These are phyloP conservation scores for Pelmatolapia mariae DNA, from an alignment of 2,113 vertebrate genomes.

Conservation along the genomic window DNA sequence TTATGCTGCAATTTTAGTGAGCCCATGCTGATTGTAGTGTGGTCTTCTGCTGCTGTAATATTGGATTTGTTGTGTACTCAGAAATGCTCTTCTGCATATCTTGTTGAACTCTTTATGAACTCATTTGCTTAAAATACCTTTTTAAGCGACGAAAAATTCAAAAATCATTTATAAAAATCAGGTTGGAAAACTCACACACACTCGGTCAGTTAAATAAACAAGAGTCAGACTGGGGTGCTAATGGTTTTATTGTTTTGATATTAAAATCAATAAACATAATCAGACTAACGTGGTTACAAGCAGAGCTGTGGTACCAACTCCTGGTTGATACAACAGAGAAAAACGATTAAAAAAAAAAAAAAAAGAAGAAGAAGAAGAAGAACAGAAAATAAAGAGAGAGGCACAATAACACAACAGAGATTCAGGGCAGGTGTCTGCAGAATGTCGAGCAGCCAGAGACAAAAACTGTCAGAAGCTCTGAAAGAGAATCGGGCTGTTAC, in stretches of 20 bases:
- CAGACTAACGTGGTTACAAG: constrained; percentile 80
- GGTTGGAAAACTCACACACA: not conserved
- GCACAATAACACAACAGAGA: constrained; percentile 61
- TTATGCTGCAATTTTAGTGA: not conserved
- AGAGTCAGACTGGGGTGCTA: constrained; percentile 56
- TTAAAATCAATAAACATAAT: constrained; percentile 80
- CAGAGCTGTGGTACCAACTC: constrained; percentile 76
- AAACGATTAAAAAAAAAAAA: constrained; percentile 50
- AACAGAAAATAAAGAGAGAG: constrained; percentile 32
- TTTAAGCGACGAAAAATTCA: not conserved
- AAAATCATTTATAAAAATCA: not conserved
- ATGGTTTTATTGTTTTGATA: constrained; percentile 76
- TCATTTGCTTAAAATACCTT: not conserved
- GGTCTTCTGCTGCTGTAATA: not conserved
- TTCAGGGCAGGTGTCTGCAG: constrained; percentile 44
- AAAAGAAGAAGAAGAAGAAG: not conserved
- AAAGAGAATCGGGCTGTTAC: constrained; percentile 50
- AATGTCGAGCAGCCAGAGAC: constrained; percentile 49
- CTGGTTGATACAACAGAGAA: constrained; percentile 71
- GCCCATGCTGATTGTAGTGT: not conserved
- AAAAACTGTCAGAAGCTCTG: constrained; percentile 48
- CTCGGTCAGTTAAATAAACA: not conserved
- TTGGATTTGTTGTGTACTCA: not conserved
- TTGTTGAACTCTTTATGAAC: not conserved
- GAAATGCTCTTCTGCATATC: not conserved